These are phyloP conservation scores for Oreocharis arfaki DNA, from an alignment of 2,113 vertebrate genomes.

Conservation along the genomic window DNA sequence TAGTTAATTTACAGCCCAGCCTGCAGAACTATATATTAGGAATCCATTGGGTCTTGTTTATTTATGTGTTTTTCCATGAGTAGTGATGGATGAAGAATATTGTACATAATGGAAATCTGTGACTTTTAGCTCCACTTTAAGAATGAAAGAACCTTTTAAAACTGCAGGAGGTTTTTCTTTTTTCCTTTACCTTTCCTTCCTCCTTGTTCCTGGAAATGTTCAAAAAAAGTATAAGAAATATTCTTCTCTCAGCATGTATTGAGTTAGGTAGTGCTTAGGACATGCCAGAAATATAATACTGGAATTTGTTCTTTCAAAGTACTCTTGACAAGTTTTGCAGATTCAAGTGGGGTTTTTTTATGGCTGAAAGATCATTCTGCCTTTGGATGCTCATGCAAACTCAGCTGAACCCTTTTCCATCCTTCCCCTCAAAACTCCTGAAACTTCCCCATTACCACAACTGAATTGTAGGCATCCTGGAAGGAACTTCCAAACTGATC, in stretches of 20 bases:
- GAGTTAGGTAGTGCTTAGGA: background rate
- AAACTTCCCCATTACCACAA: background rate
- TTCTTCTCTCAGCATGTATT: background rate
- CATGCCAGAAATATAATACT: background rate
- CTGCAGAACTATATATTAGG: background rate
- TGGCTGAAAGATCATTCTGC: background rate
- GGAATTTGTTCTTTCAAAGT: background rate
- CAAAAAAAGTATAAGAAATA: background rate
- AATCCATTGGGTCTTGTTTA: background rate
- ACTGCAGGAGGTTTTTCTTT: background rate
- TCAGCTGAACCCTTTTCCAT: background rate
- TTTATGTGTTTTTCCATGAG: background rate
- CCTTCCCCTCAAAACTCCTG: background rate
- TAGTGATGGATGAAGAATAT: background rate
- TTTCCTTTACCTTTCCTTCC: background rate
- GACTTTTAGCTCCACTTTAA: background rate
- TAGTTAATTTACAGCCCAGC: background rate
- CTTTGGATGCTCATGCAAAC: background rate
- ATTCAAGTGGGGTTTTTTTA: background rate
- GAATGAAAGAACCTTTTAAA: background rate
- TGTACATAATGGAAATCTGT: background rate
- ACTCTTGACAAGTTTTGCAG: background rate
- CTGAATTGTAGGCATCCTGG: background rate
- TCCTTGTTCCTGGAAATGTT: background rate
- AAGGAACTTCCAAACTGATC: background rate